Base-by-base conservation (phyloP, 2,797 vertebrate species). In the Halcyon badia region DNA sequence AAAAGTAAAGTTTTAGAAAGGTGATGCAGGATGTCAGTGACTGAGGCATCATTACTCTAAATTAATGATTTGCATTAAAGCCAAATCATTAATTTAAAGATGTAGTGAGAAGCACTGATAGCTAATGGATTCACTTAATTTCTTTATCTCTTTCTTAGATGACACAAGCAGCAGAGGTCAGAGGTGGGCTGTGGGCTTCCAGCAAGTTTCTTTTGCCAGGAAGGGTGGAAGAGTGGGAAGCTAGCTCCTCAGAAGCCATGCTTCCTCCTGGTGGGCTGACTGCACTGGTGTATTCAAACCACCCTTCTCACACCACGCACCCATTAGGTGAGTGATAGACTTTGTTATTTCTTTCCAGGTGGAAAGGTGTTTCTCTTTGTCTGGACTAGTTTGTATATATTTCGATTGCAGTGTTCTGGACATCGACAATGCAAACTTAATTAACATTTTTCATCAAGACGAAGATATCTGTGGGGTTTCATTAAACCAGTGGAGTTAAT, bases 231-330 rank as follows among this genome's bases (percentile, higher is more conserved):
- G 42, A 42, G 42, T 9, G 21, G 31, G 35, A n/a, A 66, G 12
- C 9, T 25, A n/a, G 8, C 21, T 42, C 39, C 0, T 1, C 26
- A 28, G 57, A 26, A 61, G 17, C 30, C 6, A 4, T 18, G 9
- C 6, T 80, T 6, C 44, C 46, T 48, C 46, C 46, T 41, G 25
- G 6, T 0, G 4, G 17, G 46, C 18, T 51, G 17, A 18, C 58
- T 21, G 15, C 18, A 15, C 37, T 2, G 4, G 3, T 2, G 1
- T 24, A 14, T 37, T 39, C 51, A 54, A 20, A 57, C 41, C 24
- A 26, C 26, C 25, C 14, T 10, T 13, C 57, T 35, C 19, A 17
- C 31, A 5, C 42, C 46, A 18, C 0, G 0, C 15, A 8, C 28
- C 44, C 39, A 6, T 3, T 20, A 16, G 33, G 25, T 61, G 39